Evolutionary conservation across 2,888 invertebrate species (phyloP).

Genomic region (Cancer borealis): DNA sequence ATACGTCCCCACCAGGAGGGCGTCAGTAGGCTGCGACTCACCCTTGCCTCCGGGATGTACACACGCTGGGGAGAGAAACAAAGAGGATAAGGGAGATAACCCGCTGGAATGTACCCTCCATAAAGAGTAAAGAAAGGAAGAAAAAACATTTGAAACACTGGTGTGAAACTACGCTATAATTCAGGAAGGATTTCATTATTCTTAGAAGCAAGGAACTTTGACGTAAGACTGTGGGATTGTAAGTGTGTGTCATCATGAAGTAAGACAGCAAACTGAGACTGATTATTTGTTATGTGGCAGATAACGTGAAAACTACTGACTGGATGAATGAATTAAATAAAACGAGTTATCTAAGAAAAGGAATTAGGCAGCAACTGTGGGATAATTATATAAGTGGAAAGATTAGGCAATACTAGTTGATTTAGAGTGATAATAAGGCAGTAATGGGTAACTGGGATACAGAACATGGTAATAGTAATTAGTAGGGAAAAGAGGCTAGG

Average conservation of each 20-base stretch:
- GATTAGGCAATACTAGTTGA: background rate
- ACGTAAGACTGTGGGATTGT: background rate
- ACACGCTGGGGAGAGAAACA: background rate
- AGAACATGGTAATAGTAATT: background rate
- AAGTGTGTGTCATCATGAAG: background rate
- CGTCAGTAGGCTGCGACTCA: background rate
- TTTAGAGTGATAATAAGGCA: background rate
- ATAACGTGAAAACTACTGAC: too few species aligned
- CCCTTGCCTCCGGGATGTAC: background rate
- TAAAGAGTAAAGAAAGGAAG: background rate
- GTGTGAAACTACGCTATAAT: background rate
- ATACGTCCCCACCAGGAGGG: conserved; percentile 36
- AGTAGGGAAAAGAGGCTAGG: background rate
- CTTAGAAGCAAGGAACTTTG: background rate
- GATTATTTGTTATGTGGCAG: too few species aligned
- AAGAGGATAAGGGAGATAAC: background rate
- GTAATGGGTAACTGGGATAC: background rate
- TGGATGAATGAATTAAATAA: too few species aligned
- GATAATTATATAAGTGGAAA: background rate
- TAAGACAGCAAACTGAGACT: too few species aligned
- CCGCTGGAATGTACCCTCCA: background rate
- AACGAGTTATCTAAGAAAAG: too few species aligned
- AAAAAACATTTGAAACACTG: background rate
- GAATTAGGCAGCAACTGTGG: too few species aligned
- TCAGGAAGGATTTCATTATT: too few species aligned